Evolutionary conservation across 2,888 invertebrate species (phyloP).

Genomic region (Rhingia campestris): DNA sequence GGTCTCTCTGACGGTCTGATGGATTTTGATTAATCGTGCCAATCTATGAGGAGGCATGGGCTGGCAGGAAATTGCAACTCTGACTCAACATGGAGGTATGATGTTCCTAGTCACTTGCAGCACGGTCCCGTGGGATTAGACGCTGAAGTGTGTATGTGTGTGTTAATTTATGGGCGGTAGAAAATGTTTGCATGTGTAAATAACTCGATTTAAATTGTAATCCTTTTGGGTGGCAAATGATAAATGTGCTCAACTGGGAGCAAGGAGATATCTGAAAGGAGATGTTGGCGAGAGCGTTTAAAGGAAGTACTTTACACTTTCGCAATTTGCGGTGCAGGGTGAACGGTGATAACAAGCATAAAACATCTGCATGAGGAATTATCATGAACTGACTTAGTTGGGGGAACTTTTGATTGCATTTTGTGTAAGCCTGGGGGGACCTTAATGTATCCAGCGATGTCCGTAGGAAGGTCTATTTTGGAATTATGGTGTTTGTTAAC

Average conservation of each 20-base stretch:
- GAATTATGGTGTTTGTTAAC: too few species aligned
- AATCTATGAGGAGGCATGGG: conserved; percentile 20
- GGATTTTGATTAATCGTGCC: conserved; percentile 67
- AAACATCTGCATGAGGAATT: conserved; percentile 1
- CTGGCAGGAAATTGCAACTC: conserved; percentile 10
- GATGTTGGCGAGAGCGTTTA: neutral
- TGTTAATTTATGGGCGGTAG: conserved; percentile 37
- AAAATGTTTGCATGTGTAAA: conserved; percentile 39
- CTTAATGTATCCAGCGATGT: too few species aligned
- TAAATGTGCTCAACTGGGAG: conserved; percentile 25
- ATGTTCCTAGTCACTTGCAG: conserved; percentile 15
- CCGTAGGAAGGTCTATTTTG: too few species aligned
- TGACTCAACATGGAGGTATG: conserved; percentile 7
- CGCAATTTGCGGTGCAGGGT: neutral
- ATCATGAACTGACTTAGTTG: conserved; percentile 6
- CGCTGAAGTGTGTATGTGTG: neutral
- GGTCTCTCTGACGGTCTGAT: conserved; percentile 36
- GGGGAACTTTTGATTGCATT: conserved; percentile 27
- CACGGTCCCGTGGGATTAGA: conserved; percentile 44
- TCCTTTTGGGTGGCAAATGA: conserved; percentile 46
- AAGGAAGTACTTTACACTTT: neutral
- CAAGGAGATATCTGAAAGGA: conserved; percentile 7
- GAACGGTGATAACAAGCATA: neutral
- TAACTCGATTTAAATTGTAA: conserved; percentile 59
- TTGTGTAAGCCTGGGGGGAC: neutral